Evolutionary conservation across 2,113 vertebrate genomes (phyloP).

Genomic region (Sander vitreus): DNA sequence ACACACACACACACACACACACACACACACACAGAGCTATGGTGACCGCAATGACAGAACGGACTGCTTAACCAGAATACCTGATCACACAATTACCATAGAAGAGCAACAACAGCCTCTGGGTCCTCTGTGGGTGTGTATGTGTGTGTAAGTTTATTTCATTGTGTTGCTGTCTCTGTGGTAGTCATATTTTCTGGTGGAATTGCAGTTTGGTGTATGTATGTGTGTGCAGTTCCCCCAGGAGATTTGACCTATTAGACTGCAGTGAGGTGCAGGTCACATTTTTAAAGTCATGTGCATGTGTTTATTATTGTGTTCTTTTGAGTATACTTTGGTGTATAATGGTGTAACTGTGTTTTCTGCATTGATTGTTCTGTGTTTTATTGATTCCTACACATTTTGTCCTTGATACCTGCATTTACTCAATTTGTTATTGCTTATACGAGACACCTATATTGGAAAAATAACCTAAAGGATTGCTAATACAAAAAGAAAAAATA

Average conservation of each 20-base stretch:
- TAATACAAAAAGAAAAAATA: background rate
- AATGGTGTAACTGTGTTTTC: background rate
- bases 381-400: background rate
- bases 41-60: constrained; percentile 54
- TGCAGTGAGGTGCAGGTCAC: constrained; percentile 18
- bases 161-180: constrained; percentile 36
- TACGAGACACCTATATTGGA: background rate
- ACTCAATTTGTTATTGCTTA: background rate
- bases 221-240: background rate
- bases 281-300: constrained; percentile 7
- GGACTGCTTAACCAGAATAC: constrained; percentile 68
- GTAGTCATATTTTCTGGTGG: constrained; percentile 15
- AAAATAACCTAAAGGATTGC: too few species aligned
- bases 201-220: background rate
- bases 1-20: background rate
- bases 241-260: background rate
- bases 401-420: background rate
- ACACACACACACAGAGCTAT: background rate
- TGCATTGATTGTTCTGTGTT: background rate
- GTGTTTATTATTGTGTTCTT: background rate
- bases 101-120: constrained; percentile 62
- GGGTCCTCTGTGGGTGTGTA: constrained; percentile 12
- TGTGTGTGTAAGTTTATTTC: background rate
- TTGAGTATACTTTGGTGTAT: background rate
- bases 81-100: constrained; percentile 70